Evolutionary conservation across 2,888 invertebrate species (phyloP), one percentile per base, ranked within the genome.

Genomic region (Polyommatus icarus): DNA sequence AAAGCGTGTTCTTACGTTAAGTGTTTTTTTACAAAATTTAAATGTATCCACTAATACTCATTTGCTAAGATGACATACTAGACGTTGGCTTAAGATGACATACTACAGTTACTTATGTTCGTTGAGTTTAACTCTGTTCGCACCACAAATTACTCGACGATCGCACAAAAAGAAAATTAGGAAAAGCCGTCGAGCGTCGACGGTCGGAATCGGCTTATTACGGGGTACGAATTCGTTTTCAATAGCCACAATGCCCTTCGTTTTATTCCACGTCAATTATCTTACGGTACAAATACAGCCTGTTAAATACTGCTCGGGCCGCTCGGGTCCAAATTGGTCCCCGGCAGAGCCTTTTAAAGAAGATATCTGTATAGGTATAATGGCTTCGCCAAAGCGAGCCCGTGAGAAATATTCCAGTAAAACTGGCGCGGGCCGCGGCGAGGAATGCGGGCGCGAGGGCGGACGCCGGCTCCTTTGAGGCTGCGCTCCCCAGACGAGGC

Each of bases 391-490:
- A 92, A 92, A 93, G 92, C 89, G 87, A 90, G 91, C 85, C 92
- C 94, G 94, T 94, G 94, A 94, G 94, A 94, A 94, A 93, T 89
- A 91, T 91, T 91, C 90, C 87, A 88, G 92, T 88, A 89, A 89
- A 89, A 87, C 88, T 90, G 86, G 87, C 86, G 88, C 86, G 88
- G 84, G 87, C 88, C 87, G 86, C 84, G 83, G 87, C 84, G 84
- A 86, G 92, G 93, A 92, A 92, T 92, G 93, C 89, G 90, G 90
- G 88, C 91, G 90, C 86, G 90, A 88, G 89, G 91, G 91, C 91
- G 92, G 90, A 85, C 87, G 93, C 92, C 92, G 93, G 94, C 91
- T 89, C 90, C 92, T 93, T 93, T 94, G 93, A 92, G 89, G 86
- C 87, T 88, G 83, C 85, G 86, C 89, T 89, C 88, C 87, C 89